Base-by-base conservation (phyloP, 1,140 invertebrate genomes). In the Drosophila repletoides region DNA sequence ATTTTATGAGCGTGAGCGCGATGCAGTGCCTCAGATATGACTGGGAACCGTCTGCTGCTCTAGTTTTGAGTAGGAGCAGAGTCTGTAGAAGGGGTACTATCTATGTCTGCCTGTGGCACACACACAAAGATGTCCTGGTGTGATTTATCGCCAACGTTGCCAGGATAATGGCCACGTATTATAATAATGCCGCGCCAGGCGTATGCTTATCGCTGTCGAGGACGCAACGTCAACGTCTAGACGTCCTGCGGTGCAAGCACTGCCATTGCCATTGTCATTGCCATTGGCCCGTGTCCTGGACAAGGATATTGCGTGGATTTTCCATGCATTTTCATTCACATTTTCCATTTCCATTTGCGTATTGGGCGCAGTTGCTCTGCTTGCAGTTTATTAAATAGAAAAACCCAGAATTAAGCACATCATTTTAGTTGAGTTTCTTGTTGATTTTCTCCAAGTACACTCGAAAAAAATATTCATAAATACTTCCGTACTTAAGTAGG, bases 71-170 rank as follows among this genome's bases (percentile, higher is more conserved):
- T 9, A 3, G 14, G 29, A 5, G 10, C 2, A 24, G 12, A 24
- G n/a, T n/a, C n/a, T n/a, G n/a, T n/a, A n/a, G 26, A 14, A 7
- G 24, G 26, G 19, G n/a, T 24, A 34, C 21, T 40, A 10, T 17
- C 12, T n/a, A 60, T 63, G 76, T 71, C 81, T 84, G 66, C 71
- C 71, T 67, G 74, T 84, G 79, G 66, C 68, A 72, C 43, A 76
- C 73, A 83, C 74, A 83, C 74, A 83, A 84, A 84, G 79, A 84
- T 84, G 80, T 84, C 80, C 80, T 56, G 79, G 80, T 84, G 74
- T 84, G 79, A 84, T 84, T 84, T 84, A 84, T 84, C 61, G 80
- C 74, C 80, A 46, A 65, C 80, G 69, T 70, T 74, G 80, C 79
- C 34, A 28, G 79, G 79, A 84, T 84, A 84, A 84, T 84, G 74